These are phyloP conservation scores for Eristalis pertinax DNA, from an alignment of 2,888 invertebrate genomes.

Conservation along the genomic window DNA sequence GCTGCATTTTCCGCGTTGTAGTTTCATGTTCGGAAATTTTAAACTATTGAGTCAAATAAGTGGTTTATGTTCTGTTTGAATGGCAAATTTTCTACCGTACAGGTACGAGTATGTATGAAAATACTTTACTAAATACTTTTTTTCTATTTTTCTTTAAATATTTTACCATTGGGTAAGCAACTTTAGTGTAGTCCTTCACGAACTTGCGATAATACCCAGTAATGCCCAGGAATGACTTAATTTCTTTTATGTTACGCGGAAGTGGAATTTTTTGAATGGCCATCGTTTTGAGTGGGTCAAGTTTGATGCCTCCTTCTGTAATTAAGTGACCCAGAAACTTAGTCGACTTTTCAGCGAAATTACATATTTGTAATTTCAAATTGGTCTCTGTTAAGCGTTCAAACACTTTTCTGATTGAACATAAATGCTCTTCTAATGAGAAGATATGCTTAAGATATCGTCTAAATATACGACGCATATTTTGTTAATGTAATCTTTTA, in stretches of 20 bases:
- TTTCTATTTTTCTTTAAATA: background rate
- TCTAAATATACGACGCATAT: slow-evolving; percentile 73
- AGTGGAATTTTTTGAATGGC: slow-evolving; percentile 57
- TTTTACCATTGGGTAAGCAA: slow-evolving; percentile 48
- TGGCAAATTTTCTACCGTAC: no score
- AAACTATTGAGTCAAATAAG: slow-evolving; percentile 6
- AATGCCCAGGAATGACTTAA: slow-evolving; percentile 73
- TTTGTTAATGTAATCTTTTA: slow-evolving; percentile 71
- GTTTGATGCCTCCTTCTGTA: slow-evolving; percentile 42
- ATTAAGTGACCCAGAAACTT: slow-evolving; percentile 44
- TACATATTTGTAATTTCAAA: slow-evolving; percentile 55
- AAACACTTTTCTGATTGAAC: slow-evolving; percentile 6
- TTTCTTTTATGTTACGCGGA: slow-evolving; percentile 73
- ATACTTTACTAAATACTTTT: no score
- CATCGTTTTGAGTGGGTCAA: slow-evolving; percentile 74
- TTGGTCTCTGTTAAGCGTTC: slow-evolving; percentile 46
- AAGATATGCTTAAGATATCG: background rate
- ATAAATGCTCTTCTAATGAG: background rate
- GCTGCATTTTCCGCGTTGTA: slow-evolving; percentile 37
- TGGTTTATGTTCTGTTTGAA: no score
- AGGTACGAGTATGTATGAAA: no score
- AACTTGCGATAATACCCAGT: slow-evolving; percentile 64
- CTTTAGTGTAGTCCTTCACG: slow-evolving; percentile 22
- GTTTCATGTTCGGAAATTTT: slow-evolving; percentile 30
- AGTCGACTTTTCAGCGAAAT: slow-evolving; percentile 18